Conservation (phyloP, 1,140 invertebrate species). For the Dendroctonus ponderosae region DNA sequence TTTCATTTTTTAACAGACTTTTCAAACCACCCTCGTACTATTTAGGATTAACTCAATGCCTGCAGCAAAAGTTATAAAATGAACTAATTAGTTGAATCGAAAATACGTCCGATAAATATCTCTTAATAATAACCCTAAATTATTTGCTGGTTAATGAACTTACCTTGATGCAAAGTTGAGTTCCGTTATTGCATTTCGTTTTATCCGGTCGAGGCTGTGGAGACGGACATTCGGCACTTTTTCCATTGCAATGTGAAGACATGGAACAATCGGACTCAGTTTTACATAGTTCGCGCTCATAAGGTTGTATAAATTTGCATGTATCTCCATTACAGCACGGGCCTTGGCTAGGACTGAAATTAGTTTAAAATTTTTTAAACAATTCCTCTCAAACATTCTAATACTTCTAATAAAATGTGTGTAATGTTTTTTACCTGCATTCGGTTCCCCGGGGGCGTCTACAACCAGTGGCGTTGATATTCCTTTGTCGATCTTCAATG, state of each 20-base stretch:
- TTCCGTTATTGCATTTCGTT: conserved; percentile 81
- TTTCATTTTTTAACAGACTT: too few relatives aligned
- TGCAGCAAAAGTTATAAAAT: too few relatives aligned
- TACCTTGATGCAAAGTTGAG: conserved; percentile 79
- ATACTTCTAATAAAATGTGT: background rate
- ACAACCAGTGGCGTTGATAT: conserved; percentile 77
- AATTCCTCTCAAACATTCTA: background rate
- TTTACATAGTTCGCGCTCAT: conserved; percentile 71
- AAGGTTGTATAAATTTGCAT: conserved; percentile 75
- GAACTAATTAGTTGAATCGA: too few relatives aligned
- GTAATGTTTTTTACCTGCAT: conserved; percentile 64
- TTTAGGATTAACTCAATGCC: too few relatives aligned
- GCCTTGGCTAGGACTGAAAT: conserved; percentile 87
- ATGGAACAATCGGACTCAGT: conserved; percentile 85
- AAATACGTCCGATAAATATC: background rate
- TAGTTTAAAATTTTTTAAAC: conserved; percentile 9
- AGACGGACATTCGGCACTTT: conserved; percentile 79
- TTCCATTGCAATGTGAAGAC: conserved; percentile 82
- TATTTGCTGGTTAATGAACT: background rate
- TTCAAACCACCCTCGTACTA: too few relatives aligned
- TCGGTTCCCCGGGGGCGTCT: conserved; percentile 72
- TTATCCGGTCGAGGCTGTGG: conserved; percentile 75
- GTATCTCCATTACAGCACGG: conserved; percentile 85
- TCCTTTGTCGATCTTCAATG: conserved; percentile 65
- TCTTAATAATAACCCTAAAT: background rate